A percentile compares a stretch with the other conserved stretches of the same genome.
Evolutionary conservation across 2,113 vertebrate genomes (phyloP).

Genomic region (Equus quagga): DNA sequence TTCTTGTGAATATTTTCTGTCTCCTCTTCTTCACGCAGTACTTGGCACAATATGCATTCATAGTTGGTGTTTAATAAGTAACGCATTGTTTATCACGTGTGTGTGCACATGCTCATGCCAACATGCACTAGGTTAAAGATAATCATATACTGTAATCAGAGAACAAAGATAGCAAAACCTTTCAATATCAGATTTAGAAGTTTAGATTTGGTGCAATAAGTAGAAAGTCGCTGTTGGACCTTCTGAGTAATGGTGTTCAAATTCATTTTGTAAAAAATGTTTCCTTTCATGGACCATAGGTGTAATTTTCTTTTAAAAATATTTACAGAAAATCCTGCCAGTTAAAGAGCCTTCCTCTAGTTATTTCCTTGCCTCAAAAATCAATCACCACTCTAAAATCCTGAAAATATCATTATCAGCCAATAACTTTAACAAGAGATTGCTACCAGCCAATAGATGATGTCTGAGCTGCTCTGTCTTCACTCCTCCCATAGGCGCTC

Average conservation of each 20-base stretch:
- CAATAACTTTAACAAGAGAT: background rate
- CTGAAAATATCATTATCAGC: background rate
- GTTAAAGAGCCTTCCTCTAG: background rate
- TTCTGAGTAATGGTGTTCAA: background rate
- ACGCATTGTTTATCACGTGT: background rate
- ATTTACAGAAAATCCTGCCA: background rate
- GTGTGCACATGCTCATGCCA: background rate
- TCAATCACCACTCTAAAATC: background rate
- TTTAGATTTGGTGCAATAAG: background rate
- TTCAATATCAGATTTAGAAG: background rate
- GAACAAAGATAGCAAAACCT: background rate
- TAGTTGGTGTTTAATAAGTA: background rate
- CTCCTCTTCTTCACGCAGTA: background rate
- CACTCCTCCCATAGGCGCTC: background rate
- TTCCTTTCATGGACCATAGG: background rate
- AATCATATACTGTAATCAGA: background rate
- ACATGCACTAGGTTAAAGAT: background rate
- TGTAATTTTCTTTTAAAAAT: background rate
- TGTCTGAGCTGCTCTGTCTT: background rate
- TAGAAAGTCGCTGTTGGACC: background rate
- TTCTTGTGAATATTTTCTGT: background rate
- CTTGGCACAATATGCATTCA: background rate
- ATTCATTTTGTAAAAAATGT: slow-evolving; percentile 1
- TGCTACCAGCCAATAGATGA: background rate
- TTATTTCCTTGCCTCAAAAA: background rate